Evolutionary conservation across 2,888 invertebrate species (phyloP), one percentile per base, ranked within the genome.

Genomic region (Pterostichus niger): DNA sequence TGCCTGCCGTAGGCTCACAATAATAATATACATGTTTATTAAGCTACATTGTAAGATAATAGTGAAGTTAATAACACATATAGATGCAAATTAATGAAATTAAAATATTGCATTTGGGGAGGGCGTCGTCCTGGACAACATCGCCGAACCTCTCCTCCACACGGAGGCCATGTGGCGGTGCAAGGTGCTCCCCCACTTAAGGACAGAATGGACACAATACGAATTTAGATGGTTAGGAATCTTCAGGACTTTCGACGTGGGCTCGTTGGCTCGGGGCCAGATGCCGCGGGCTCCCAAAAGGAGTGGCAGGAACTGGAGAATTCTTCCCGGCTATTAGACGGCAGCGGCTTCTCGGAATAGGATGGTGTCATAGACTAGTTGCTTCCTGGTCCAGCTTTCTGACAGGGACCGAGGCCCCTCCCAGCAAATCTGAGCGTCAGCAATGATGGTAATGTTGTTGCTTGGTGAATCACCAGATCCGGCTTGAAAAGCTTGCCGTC

Each of bases 341-440:
- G 56, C 33, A 10, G 82, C 75, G 0, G 83, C 84, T 5, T 68
- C 54, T 1, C 68, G 10, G 13, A 61, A 76, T 6, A 10, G 13
- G n/a, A 35, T 6, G 40, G 59, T 78, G 35, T 77, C 80, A 33
- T 84, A 84, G 0, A 71, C 44, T 0, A 49, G 54, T 3, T 15
- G 52, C 24, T 84, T 84, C 6, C 75, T 15, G 0, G 24, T 46
- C n/a, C 56, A 71, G 5, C 78, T 56, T 3, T 71, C 83, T 0
- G 13, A 46, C 0, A 84, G 77, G 4, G 81, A 24, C 2, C 15
- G 15, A 0, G 84, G 82, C n/a, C 78, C 78, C 17, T 84, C 84
- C 84, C 84, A 84, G 11, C 68, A 64, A 0, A 56, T 82, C 71
- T 82, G 78, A 2, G 11, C 79, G 40, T 83, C 84, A 0, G 15